These are phyloP conservation scores for Pseudopodoces humilis DNA, from an alignment of 2,113 vertebrate species.

Conservation along the genomic window DNA sequence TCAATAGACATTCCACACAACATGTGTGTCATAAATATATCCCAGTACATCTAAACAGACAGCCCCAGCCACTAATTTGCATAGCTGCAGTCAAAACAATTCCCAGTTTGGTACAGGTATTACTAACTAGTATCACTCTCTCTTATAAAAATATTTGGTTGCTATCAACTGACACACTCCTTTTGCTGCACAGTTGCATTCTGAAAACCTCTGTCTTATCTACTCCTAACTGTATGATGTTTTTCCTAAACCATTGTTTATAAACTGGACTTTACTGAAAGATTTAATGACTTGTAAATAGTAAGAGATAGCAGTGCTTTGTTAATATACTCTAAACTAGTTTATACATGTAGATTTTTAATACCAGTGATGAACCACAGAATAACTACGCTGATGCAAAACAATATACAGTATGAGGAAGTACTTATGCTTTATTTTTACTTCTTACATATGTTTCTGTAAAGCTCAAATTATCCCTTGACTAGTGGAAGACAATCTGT, in stretches of 20 bases:
- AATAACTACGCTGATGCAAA: neutral
- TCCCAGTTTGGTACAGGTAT: constrained; percentile 12
- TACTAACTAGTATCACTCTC: constrained; percentile 23
- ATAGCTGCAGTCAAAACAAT: constrained; percentile 23
- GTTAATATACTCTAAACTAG: neutral
- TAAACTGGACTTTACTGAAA: neutral
- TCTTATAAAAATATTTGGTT: constrained; percentile 29
- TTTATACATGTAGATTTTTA: neutral
- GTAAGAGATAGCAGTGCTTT: neutral
- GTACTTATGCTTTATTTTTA: constrained; percentile 66
- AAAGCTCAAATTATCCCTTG: constrained; percentile 74
- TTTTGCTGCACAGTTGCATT: neutral
- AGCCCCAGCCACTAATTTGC: constrained; percentile 3
- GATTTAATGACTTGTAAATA: neutral
- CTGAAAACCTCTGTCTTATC: neutral
- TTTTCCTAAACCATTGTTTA: neutral
- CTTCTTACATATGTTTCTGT: constrained; percentile 63
- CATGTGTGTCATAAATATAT: neutral
- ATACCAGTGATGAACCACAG: neutral
- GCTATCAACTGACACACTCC: neutral
- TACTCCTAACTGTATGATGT: neutral
- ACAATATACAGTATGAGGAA: constrained; percentile 34
- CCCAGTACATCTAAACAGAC: neutral
- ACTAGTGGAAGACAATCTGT: constrained; percentile 70
- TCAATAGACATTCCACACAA: neutral